Base-by-base conservation (phyloP, 2,797 vertebrate genomes). In the Artibeus lituratus region DNA sequence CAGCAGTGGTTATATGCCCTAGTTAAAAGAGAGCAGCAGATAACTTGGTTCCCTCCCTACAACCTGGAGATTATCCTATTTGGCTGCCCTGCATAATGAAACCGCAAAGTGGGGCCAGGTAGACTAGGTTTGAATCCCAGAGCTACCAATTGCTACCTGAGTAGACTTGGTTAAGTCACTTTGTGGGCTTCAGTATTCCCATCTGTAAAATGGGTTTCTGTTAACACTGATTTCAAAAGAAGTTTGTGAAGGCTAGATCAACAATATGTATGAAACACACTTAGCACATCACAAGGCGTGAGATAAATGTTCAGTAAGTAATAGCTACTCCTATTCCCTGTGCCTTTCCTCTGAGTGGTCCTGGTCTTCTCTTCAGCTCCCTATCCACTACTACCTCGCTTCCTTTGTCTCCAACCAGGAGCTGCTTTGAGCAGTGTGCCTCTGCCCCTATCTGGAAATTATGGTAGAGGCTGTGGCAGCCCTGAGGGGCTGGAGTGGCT, bases 151-250 rank as follows among this genome's bases (percentile, higher is more conserved):
- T 47, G 29, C 93, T 74, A 57, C 29, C 49, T 37, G n/a, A 76
- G 70, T 87, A 42, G 67, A 32, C 42, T 74, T 78, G 44, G 53
- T 72, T 84, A 91, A 80, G 44, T 26, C 10, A 22, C 26, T 44
- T 83, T 39, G 2, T 18, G 6, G 24, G 77, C 69, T 53, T 95
- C 74, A 22, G 21, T 83, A 69, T 86, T 91, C 65, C 53, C 83
- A 72, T 77, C 95, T 93, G 53, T 78, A 73, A 83, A 88, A 53
- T 82, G 47, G 78, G 53, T 55, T 87, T 92, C 78, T 47, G 18
- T 59, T 84, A 29, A 29, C 55, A 37, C 7, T 49, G 15, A n/a
- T 53, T 78, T 80, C 62, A 84, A 57, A 87, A 53, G 32, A 77
- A 49, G 24, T 67, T 51, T 89, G 22, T 78, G 73, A 85, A 93